phyloP scores from a whole-genome alignment of 2,888 invertebrate species.

The Crepidodera aurea region DNA sequence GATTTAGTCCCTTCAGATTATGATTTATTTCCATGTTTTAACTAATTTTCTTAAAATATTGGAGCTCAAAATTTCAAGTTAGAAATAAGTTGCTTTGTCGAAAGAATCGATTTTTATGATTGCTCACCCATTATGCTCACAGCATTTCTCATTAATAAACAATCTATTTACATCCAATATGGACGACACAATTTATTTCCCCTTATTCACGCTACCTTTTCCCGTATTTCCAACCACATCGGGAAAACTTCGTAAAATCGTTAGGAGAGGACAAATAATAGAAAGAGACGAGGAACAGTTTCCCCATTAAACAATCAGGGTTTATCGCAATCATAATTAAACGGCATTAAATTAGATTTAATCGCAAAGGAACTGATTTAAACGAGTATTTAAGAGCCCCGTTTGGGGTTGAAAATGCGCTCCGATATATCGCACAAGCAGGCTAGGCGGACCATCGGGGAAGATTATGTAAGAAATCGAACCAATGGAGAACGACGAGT shows the following conservation, averaged over 20 bases:
- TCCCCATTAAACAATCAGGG: constrained; percentile 43
- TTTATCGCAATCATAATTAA: constrained; percentile 50
- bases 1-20: too few species aligned
- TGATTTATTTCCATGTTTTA: too few species aligned
- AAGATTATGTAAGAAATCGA: constrained; percentile 52
- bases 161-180: not conserved
- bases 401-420: constrained; percentile 47
- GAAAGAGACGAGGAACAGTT: constrained; percentile 25
- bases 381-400: constrained; percentile 49
- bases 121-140: too few species aligned
- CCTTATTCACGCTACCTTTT: not conserved
- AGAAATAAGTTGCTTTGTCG: too few species aligned
- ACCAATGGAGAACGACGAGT: constrained; percentile 49
- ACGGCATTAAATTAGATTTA: constrained; percentile 55
- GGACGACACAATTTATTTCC: not conserved
- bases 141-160: too few species aligned
- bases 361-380: constrained; percentile 53
- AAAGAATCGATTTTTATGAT: too few species aligned
- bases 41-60: too few species aligned
- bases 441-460: constrained; percentile 48
- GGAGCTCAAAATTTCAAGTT: too few species aligned
- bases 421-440: constrained; percentile 11
- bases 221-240: not conserved
- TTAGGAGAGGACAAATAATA: not conserved
- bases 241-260: not conserved